phyloP scores from a whole-genome alignment of 2,797 vertebrate species.

The Leuciscus waleckii region DNA sequence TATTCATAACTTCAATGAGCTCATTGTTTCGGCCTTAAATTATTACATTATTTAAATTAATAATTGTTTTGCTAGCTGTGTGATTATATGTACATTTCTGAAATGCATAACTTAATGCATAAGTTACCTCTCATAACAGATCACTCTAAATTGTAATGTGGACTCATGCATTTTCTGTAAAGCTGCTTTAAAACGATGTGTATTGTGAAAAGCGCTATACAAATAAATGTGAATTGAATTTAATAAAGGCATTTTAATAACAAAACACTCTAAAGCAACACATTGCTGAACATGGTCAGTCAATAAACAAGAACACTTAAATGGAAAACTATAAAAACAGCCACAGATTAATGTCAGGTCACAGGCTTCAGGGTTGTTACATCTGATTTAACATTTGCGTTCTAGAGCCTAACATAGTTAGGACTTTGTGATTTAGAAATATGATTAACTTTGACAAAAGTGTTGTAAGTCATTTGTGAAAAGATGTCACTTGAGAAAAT shows the following conservation, averaged over 20 bases:
- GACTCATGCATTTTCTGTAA: too few species aligned
- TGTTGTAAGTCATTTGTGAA: background rate
- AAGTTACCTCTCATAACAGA: too few species aligned
- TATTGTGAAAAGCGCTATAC: too few species aligned
- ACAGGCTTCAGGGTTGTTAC: background rate
- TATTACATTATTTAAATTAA: too few species aligned
- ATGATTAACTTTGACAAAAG: background rate
- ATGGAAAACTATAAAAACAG: background rate
- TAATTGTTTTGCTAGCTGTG: too few species aligned
- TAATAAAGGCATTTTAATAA: background rate
- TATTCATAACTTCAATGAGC: too few species aligned
- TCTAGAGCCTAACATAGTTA: constrained; percentile 3
- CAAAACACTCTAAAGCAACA: background rate
- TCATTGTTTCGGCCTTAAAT: too few species aligned
- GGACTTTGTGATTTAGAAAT: background rate
- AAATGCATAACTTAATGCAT: too few species aligned
- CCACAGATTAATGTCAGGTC: background rate
- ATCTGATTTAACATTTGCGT: background rate
- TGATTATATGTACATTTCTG: too few species aligned
- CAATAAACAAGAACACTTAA: background rate
- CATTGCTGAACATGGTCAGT: background rate
- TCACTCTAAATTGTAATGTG: too few species aligned
- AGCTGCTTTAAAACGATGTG: background rate
- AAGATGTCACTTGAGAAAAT: background rate
- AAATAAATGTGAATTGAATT: too few species aligned